Conservation (phyloP, 1,140 invertebrate genomes). For the Drosophila trapezifrons region DNA sequence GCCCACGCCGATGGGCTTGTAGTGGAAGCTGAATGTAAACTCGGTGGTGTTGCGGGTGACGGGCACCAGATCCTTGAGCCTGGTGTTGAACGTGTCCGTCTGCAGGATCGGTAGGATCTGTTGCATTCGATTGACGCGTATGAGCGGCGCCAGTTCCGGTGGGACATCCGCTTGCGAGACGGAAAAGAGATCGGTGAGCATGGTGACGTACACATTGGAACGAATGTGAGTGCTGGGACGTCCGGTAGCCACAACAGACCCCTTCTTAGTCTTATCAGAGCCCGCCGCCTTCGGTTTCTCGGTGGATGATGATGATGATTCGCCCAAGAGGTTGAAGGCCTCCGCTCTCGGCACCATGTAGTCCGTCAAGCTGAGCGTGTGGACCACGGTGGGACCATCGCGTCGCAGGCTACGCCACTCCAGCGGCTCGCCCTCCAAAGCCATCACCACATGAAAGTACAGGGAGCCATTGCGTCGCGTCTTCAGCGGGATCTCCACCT, state of each 20-base stretch:
- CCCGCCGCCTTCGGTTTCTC: conserved; percentile 39
- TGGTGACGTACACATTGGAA: conserved; percentile 86
- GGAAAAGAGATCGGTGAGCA: conserved; percentile 87
- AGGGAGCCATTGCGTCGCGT: conserved; percentile 91
- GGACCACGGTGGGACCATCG: conserved; percentile 85
- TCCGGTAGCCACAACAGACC: not conserved
- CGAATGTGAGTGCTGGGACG: conserved; percentile 86
- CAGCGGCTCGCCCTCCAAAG: conserved; percentile 85
- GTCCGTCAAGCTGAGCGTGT: conserved; percentile 88
- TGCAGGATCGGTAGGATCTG: conserved; percentile 93
- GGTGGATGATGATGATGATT: conserved; percentile 60
- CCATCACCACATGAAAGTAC: conserved; percentile 88
- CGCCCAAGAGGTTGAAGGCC: conserved; percentile 90
- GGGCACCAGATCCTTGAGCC: conserved; percentile 89
- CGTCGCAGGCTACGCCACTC: conserved; percentile 85
- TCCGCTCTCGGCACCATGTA: conserved; percentile 89
- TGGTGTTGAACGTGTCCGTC: conserved; percentile 92
- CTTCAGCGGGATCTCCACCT: conserved; percentile 88
- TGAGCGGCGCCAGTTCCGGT: conserved; percentile 85
- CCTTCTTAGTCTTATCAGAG: conserved; percentile 1
- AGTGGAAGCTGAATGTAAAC: conserved; percentile 86
- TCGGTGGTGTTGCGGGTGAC: conserved; percentile 86
- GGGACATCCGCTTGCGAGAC: conserved; percentile 87
- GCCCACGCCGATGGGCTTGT: conserved; percentile 88
- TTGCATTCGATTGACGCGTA: conserved; percentile 86